phyloP scores from a whole-genome alignment of 2,113 vertebrate species.

The Callipepla californica region DNA sequence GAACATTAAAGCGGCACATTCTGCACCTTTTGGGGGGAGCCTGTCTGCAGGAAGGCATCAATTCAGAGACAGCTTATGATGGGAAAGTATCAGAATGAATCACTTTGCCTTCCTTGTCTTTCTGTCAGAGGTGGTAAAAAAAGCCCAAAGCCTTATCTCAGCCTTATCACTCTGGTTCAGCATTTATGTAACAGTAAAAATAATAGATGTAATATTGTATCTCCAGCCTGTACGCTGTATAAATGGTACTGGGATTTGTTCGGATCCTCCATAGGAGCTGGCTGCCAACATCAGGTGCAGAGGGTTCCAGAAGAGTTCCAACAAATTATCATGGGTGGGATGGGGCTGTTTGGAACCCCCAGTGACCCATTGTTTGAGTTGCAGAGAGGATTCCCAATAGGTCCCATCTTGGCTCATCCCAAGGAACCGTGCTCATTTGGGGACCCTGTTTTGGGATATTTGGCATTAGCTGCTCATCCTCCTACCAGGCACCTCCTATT shows the following conservation, averaged over 20 bases:
- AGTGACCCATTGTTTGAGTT: background rate
- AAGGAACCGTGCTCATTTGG: background rate
- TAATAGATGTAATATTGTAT: background rate
- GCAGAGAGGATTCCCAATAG: background rate
- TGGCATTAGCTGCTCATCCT: background rate
- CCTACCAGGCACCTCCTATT: accelerated
- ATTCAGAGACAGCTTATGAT: background rate
- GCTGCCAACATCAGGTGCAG: background rate
- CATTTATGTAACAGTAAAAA: background rate
- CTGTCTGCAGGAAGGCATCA: background rate
- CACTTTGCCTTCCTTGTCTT: background rate
- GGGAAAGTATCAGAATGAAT: background rate
- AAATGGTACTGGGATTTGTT: background rate
- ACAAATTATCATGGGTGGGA: background rate
- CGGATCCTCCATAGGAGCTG: background rate
- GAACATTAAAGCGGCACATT: background rate
- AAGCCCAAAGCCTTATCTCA: background rate
- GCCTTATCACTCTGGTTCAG: background rate
- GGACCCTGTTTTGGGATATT: background rate
- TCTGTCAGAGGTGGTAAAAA: background rate
- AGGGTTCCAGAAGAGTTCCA: background rate
- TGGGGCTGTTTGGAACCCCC: background rate
- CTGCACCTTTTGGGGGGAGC: no score
- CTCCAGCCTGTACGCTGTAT: background rate
- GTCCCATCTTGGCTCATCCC: background rate